Conservation (phyloP, 2,797 vertebrate species). For the Zalophus californianus region DNA sequence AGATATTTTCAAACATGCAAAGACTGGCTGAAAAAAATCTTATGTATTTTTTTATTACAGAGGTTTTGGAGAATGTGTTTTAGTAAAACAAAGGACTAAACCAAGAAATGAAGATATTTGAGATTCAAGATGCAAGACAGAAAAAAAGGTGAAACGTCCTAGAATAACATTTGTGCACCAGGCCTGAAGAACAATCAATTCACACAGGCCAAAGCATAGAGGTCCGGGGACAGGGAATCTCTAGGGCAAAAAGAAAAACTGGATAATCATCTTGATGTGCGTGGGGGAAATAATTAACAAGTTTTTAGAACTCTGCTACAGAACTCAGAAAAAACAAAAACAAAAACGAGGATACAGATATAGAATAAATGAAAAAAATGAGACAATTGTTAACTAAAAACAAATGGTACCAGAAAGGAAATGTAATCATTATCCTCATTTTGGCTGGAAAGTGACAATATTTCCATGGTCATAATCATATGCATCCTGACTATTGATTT, state of each 20-base stretch:
- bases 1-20: not conserved
- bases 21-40: not conserved
- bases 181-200: not conserved
- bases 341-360: not conserved
- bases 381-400: not conserved
- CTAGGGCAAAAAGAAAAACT: not conserved
- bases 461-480: not conserved
- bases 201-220: not conserved
- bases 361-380: not conserved
- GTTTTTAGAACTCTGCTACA: not conserved
- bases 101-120: not conserved
- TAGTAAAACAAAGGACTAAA: not conserved
- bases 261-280: not conserved
- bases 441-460: not conserved
- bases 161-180: not conserved
- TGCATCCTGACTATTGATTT: not conserved
- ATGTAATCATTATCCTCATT: not conserved
- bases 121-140: not conserved
- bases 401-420: not conserved
- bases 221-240: not conserved
- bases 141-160: not conserved
- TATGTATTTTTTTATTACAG: not conserved
- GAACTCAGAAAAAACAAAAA: conserved; percentile 15
- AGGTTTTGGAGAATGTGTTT: not conserved
- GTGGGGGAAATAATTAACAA: not conserved